Evolutionary conservation across 2,888 invertebrate species (phyloP).

Genomic region (Gryllus longicercus): DNA sequence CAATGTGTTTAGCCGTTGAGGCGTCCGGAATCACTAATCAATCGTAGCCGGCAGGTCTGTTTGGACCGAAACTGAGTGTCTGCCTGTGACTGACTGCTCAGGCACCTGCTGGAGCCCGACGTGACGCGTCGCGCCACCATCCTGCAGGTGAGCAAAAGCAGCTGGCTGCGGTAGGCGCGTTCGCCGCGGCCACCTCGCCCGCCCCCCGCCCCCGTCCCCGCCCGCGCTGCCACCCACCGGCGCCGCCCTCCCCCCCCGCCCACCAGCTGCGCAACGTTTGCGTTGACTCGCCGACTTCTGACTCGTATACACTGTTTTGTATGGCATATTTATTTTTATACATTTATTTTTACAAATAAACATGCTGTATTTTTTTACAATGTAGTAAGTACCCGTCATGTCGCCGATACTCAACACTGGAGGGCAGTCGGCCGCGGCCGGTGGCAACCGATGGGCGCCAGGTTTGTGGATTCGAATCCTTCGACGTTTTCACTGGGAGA

Average conservation of each 20-base stretch:
- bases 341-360: conserved; percentile 17
- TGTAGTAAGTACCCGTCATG: no score
- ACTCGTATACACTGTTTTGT: background rate
- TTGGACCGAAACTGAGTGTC: no score
- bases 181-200: background rate
- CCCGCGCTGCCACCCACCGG: background rate
- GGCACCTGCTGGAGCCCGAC: conserved; percentile 54
- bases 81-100: conserved; percentile 36
- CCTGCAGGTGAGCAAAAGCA: conserved; percentile 44
- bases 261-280: background rate
- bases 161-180: conserved; percentile 44
- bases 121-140: conserved; percentile 50
- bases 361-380: background rate
- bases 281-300: background rate
- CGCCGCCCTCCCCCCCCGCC: background rate
- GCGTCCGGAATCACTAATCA: no score
- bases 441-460: no score
- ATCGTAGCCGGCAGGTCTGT: no score
- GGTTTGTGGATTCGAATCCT: no score
- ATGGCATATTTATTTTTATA: background rate
- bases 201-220: background rate
- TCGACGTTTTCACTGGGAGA: no score
- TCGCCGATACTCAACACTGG: no score
- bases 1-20: no score
- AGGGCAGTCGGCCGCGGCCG: no score